phyloP scores from a whole-genome alignment of 1,140 invertebrate genomes.

The Atta colombica region DNA sequence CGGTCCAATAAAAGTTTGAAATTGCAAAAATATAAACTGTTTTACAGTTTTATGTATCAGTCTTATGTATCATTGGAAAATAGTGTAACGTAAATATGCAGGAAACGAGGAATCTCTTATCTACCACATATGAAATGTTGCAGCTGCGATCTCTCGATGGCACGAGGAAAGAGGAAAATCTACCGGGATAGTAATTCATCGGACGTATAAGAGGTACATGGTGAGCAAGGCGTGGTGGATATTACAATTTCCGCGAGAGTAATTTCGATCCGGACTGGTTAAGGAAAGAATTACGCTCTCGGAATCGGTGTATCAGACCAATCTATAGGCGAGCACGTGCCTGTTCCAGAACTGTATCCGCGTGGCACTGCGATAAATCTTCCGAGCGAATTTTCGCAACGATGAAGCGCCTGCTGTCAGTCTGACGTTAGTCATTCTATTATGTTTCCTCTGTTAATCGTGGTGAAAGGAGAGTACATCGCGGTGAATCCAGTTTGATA shows the following conservation, averaged over 20 bases:
- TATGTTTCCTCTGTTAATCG: constrained; percentile 60
- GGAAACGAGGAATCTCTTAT: constrained; percentile 28
- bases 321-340: constrained; percentile 52
- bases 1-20: not conserved
- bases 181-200: constrained; percentile 63
- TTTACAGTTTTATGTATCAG: not conserved
- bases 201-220: constrained; percentile 12
- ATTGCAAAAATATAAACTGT: not conserved
- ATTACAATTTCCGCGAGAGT: constrained; percentile 56
- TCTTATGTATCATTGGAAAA: not conserved
- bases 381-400: constrained; percentile 72
- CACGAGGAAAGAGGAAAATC: constrained; percentile 13
- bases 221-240: constrained; percentile 66
- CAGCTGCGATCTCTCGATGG: not conserved
- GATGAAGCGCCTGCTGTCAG: constrained; percentile 47
- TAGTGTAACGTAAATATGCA: not conserved
- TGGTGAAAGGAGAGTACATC: constrained; percentile 73
- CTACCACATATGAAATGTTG: not conserved
- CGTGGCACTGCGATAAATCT: constrained; percentile 58
- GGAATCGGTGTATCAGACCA: constrained; percentile 28
- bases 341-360: not conserved
- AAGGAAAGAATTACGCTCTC: constrained; percentile 13
- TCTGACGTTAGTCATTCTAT: constrained; percentile 74
- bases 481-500: constrained; percentile 53
- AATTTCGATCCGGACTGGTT: constrained; percentile 48